Percentiles rank a stretch among this genome's conserved stretches.
Conservation (phyloP, 2,888 invertebrate species). For the Morpho helenor region DNA sequence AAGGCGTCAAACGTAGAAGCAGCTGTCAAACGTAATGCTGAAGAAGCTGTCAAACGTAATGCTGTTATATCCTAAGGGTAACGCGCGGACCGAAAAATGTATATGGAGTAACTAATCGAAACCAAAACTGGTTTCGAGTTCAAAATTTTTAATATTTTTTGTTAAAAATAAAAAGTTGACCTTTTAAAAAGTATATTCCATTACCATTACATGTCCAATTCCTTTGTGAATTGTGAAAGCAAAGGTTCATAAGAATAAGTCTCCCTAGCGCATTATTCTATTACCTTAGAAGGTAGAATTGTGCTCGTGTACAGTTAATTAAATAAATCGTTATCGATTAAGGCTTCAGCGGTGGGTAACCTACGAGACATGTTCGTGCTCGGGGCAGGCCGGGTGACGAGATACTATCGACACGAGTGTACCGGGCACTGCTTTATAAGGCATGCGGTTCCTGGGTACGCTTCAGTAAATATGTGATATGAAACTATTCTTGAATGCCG, state of each 20-base stretch:
- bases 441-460: constrained; percentile 23
- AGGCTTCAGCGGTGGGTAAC: constrained; percentile 32
- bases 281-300: constrained; percentile 26
- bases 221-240: constrained; percentile 12
- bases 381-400: constrained; percentile 59
- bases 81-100: too few relatives aligned
- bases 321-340: constrained; percentile 36
- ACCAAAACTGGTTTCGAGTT: too few relatives aligned
- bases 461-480: constrained; percentile 22
- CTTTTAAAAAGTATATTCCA: background rate
- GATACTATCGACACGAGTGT: constrained; percentile 56
- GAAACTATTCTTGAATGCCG: constrained; percentile 11
- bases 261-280: constrained; percentile 22
- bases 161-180: background rate
- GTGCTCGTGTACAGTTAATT: constrained; percentile 34
- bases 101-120: too few relatives aligned
- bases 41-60: too few relatives aligned
- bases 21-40: too few relatives aligned
- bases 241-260: constrained; percentile 18
- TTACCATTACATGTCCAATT: constrained; percentile 3
- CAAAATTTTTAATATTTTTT: too few relatives aligned
- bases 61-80: too few relatives aligned
- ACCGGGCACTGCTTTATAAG: constrained; percentile 34
- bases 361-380: constrained; percentile 39
- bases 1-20: too few relatives aligned